phyloP scores from a whole-genome alignment of 2,113 vertebrate genomes.

The Furnarius figulus region DNA sequence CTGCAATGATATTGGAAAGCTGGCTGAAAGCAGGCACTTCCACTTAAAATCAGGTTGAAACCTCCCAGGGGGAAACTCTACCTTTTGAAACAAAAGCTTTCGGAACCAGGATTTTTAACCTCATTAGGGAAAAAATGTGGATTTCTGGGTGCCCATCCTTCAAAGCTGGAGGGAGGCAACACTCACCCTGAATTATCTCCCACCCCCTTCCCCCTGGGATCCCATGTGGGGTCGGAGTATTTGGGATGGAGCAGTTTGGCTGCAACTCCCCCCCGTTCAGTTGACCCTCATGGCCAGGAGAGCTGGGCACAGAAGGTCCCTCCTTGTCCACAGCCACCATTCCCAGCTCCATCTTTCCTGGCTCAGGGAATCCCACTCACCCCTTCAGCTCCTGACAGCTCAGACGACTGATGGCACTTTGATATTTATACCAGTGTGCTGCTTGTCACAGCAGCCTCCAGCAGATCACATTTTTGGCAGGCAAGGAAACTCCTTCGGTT shows the following conservation, averaged over 20 bases:
- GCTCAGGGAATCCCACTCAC: background rate
- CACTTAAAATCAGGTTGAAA: conserved; percentile 20
- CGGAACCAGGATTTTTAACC: background rate
- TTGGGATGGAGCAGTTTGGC: background rate
- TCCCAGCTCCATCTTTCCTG: background rate
- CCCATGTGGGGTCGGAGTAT: fast-evolving
- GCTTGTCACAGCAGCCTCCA: background rate
- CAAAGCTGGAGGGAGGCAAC: background rate
- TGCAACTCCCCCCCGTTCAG: background rate
- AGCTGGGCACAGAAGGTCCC: background rate
- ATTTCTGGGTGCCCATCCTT: background rate
- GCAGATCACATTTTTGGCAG: background rate
- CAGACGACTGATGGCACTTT: background rate
- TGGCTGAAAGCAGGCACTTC: background rate
- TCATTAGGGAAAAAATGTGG: fast-evolving
- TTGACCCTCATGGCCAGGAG: background rate
- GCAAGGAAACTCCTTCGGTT: background rate
- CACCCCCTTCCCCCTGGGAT: fast-evolving
- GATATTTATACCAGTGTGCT: fast-evolving
- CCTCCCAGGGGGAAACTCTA: background rate
- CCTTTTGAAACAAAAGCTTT: background rate
- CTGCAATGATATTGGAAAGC: background rate
- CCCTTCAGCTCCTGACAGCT: background rate
- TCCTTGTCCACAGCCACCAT: background rate
- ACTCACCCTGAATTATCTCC: background rate